Conservation (phyloP, 2,888 invertebrate species). For the Metellina segmentata region DNA sequence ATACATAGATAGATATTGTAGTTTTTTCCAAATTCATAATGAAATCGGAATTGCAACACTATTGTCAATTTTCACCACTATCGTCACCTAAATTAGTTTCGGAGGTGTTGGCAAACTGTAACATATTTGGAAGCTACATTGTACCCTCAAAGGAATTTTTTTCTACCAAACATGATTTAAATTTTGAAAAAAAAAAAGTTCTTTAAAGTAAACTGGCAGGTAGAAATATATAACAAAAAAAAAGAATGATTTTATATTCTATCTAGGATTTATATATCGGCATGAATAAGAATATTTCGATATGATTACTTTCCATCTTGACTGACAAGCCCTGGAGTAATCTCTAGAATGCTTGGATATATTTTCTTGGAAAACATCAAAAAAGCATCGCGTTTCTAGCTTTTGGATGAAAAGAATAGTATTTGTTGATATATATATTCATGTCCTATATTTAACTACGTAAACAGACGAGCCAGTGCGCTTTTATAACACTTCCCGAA, state of each 20-base stretch:
- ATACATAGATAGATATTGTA: too few species aligned
- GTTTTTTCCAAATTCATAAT: too few species aligned
- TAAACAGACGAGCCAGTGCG: not conserved
- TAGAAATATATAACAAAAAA: not conserved
- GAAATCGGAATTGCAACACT: too few species aligned
- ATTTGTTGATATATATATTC: not conserved
- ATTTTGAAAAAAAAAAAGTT: not conserved
- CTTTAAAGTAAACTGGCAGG: not conserved
- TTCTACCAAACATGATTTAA: not conserved
- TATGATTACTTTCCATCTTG: not conserved
- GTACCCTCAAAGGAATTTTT: too few species aligned
- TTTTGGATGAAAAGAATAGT: not conserved
- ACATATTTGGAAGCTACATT: too few species aligned
- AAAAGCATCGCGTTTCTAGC: not conserved
- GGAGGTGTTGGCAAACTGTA: too few species aligned
- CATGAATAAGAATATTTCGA: not conserved
- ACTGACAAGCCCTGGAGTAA: not conserved
- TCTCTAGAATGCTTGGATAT: not conserved
- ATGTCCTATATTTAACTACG: not conserved
- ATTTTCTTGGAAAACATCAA: slow-evolving; percentile 1
- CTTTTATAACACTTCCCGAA: not conserved
- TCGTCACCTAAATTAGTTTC: too few species aligned
- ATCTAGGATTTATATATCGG: not conserved
- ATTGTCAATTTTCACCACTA: too few species aligned
- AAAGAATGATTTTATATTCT: not conserved